Conservation (phyloP, 2,797 vertebrate genomes). For the Anabacerthia variegaticeps region DNA sequence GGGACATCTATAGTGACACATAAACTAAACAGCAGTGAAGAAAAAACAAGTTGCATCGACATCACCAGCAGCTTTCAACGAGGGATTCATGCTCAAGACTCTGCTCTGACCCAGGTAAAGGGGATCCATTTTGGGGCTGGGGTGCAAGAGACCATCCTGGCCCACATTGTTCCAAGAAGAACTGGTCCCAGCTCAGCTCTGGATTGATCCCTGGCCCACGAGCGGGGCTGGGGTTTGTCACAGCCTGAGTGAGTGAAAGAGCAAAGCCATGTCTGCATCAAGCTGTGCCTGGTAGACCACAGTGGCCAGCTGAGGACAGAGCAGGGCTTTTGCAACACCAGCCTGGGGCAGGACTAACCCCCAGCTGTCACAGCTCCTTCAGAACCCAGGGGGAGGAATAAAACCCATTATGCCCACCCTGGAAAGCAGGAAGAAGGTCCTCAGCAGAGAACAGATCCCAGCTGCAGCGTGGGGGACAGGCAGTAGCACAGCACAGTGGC, state of each 20-base stretch:
- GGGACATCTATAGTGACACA: neutral
- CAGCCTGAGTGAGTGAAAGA: neutral
- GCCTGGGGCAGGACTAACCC: neutral
- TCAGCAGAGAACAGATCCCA: neutral
- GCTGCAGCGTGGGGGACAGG: neutral
- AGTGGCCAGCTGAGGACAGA: neutral
- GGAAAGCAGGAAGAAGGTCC: neutral
- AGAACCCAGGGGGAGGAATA: neutral
- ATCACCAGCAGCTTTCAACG: neutral
- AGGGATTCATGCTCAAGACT: neutral
- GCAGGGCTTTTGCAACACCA: neutral
- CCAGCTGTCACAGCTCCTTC: neutral
- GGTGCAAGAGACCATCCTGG: neutral
- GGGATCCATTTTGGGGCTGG: neutral
- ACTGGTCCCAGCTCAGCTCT: neutral
- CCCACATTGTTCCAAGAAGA: neutral
- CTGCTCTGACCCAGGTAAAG: neutral
- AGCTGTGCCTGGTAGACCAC: neutral
- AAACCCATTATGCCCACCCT: neutral
- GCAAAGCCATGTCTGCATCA: neutral
- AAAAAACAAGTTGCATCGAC: neutral
- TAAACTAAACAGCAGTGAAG: neutral
- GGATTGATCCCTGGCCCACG: neutral
- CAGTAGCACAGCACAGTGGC: fast-evolving
- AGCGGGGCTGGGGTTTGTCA: neutral